phyloP scores from a whole-genome alignment of 2,888 invertebrate genomes.

The Conchocele bisecta region DNA sequence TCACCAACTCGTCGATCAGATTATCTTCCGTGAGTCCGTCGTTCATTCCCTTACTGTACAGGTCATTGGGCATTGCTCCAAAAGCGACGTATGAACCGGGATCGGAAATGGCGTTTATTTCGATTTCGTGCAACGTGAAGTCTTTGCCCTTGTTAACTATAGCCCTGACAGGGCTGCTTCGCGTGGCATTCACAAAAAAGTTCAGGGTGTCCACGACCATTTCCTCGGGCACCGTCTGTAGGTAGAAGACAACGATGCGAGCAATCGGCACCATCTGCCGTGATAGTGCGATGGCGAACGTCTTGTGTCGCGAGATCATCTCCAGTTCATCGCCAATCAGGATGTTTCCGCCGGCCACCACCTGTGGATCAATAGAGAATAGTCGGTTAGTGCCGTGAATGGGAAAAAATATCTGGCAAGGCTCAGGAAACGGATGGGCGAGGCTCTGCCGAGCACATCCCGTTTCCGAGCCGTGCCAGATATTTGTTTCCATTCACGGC shows the following conservation, averaged over 20 bases:
- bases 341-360: slow-evolving; percentile 96
- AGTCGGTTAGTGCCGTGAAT: too few relatives aligned
- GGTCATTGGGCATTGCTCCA: slow-evolving; percentile 87
- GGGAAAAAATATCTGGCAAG: too few relatives aligned
- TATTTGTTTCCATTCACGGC: too few relatives aligned
- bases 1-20: slow-evolving; percentile 80
- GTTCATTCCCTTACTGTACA: slow-evolving; percentile 77
- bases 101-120: slow-evolving; percentile 96
- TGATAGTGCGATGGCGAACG: slow-evolving; percentile 84
- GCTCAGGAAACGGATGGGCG: too few relatives aligned
- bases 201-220: slow-evolving; percentile 96
- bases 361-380: slow-evolving; percentile 79
- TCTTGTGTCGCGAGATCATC: slow-evolving; percentile 85
- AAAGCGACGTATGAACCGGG: slow-evolving; percentile 97
- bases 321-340: slow-evolving; percentile 92
- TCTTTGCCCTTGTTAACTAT: slow-evolving; percentile 94
- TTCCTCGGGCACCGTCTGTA: slow-evolving; percentile 89
- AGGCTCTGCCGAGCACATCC: too few relatives aligned
- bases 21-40: slow-evolving; percentile 80
- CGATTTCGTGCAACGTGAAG: slow-evolving; percentile 95
- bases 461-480: too few relatives aligned
- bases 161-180: slow-evolving; percentile 90
- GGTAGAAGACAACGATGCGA: slow-evolving; percentile 94
- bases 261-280: slow-evolving; percentile 91
- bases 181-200: slow-evolving; percentile 98